phyloP scores from a whole-genome alignment of 2,113 vertebrate species.

The Leucosticte australis region DNA sequence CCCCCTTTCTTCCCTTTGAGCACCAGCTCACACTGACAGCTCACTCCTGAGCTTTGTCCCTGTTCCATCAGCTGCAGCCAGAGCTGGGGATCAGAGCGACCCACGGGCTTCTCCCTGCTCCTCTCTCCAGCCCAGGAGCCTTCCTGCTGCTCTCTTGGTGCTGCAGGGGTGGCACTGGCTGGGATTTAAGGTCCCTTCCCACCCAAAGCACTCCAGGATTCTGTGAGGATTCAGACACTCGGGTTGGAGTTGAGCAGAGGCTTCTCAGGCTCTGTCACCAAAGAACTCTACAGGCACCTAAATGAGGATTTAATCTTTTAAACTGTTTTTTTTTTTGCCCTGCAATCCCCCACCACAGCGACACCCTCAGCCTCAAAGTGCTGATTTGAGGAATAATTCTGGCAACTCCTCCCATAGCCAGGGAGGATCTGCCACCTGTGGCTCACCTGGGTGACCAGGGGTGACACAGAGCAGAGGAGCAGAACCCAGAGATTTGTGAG shows the following conservation, averaged over 20 bases:
- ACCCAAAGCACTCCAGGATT: not conserved
- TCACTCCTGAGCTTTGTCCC: not conserved
- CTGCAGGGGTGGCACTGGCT: not conserved
- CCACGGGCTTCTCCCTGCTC: not conserved
- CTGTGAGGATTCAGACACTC: not conserved
- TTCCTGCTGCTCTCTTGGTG: not conserved
- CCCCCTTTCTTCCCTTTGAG: not conserved
- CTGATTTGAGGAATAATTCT: not conserved
- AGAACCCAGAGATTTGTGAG: too few species aligned
- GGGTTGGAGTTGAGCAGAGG: not conserved
- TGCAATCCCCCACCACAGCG: too few species aligned
- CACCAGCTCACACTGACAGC: not conserved
- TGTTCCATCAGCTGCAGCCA: not conserved
- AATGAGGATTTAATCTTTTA: not conserved
- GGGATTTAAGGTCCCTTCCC: not conserved
- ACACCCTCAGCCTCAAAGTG: not conserved
- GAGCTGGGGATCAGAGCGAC: not conserved
- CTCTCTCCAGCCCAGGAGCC: not conserved
- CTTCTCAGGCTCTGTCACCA: not conserved
- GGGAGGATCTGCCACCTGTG: not conserved
- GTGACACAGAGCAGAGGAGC: not conserved
- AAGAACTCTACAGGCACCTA: not conserved
- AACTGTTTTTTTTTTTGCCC: not conserved
- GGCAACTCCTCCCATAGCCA: accelerated
- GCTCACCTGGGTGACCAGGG: not conserved